Evolutionary conservation across 2,113 vertebrate genomes (phyloP).

Genomic region (Nansenia antarctica): DNA sequence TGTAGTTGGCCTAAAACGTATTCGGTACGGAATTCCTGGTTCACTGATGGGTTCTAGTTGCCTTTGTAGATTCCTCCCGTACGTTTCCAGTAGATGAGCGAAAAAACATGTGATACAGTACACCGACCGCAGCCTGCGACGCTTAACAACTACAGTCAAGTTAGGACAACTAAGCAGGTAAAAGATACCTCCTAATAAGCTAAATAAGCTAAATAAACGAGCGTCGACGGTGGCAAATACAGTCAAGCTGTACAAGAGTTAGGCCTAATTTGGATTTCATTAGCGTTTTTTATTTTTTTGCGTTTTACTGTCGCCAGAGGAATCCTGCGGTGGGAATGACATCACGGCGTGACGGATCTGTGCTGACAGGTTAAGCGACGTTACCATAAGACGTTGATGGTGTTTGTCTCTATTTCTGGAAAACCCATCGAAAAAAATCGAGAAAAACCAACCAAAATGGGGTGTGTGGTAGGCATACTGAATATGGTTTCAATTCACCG

Average conservation of each 20-base stretch:
- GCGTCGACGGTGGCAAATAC: not conserved
- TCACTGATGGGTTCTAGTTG: not conserved
- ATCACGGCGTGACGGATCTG: conserved; percentile 36
- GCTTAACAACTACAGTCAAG: not conserved
- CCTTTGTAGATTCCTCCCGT: not conserved
- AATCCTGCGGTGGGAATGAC: conserved; percentile 38
- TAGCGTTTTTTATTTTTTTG: no score
- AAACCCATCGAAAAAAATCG: conserved; percentile 42
- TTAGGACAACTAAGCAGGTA: no score
- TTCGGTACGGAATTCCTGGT: not conserved
- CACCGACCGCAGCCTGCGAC: not conserved
- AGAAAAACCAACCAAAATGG: conserved; percentile 26
- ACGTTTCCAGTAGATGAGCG: not conserved
- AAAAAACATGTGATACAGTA: not conserved
- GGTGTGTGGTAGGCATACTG: not conserved
- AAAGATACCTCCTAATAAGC: no score
- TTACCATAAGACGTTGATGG: conserved; percentile 19
- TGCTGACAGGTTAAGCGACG: conserved; percentile 43
- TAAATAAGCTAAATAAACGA: not conserved
- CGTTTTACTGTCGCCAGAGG: conserved; percentile 28
- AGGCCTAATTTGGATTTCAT: not conserved
- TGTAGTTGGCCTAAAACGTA: not conserved
- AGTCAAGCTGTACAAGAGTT: not conserved
- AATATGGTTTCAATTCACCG: not conserved
- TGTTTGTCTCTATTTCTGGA: conserved; percentile 38